Evolutionary conservation across 2,797 vertebrate genomes (phyloP), one percentile per base, ranked within the genome.

Genomic region (Otus scops): DNA sequence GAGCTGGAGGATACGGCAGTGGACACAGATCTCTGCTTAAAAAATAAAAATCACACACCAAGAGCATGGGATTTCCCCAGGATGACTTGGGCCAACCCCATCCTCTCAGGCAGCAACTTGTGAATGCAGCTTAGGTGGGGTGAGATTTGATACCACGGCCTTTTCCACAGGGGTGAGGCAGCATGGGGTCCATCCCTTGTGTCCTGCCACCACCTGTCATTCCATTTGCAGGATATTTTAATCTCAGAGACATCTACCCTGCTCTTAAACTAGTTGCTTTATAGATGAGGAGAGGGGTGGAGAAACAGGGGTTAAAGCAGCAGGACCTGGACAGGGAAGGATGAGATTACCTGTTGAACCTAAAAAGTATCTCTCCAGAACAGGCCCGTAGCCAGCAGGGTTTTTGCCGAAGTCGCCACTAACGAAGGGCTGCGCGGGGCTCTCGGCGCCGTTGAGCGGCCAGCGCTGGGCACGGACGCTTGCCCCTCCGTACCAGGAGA

Each of bases 401-500:
- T 98, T 98, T 68, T 98, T 95, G 95, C 95, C 82, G 13, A 99
- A 97, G 92, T 98, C 96, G 1, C 98, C 98, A 26, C 98, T 98
- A 2, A 98, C 88, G 48, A 99, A 98, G 48, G 98, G 98, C 97
- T 99, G 99, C 9, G 97, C 97, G 2, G 95, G 98, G 95, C 98
- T 97, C 61, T 99, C 98, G 9, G 98, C 98, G 2, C 97, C 77
- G 1, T 99, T 99, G 85, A 99, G 98, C 0, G 99, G 99, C 99
- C 99, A 99, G 16, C 95, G 98, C 93, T 98, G 99, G 51, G 98
- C 98, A 6, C 38, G 98, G 70, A 98, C 79, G 41, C 98, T 98
- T 3, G 97, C 98, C 13, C 99, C 99, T 4, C 99, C 99, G 0
- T 99, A 99, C 99, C 99, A 99, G 34, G 99, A 99, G 63, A 99